phyloP scores from a whole-genome alignment of 2,888 invertebrate genomes.

The Eristalis intricaria region DNA sequence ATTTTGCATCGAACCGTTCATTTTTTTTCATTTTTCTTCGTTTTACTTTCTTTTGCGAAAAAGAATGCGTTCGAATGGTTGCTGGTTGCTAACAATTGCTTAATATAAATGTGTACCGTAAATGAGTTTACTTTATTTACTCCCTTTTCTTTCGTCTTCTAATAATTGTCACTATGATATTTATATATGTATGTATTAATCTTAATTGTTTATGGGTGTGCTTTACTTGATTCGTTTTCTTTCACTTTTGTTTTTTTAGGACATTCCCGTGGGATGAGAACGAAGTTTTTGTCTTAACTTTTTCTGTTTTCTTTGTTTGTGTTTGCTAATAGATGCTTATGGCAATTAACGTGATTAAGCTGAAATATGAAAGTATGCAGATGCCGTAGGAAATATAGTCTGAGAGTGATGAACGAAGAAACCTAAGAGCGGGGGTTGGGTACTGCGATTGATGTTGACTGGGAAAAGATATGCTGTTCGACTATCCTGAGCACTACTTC shows the following conservation, averaged over 20 bases:
- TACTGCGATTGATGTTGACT: not conserved
- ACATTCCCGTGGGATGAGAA: not conserved
- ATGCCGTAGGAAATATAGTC: not conserved
- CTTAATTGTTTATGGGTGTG: slow-evolving; percentile 29
- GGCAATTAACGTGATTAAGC: not conserved
- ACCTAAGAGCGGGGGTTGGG: not conserved
- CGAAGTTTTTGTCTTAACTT: not conserved
- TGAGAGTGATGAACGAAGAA: not conserved
- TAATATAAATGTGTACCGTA: slow-evolving; percentile 10
- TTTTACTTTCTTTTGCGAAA: slow-evolving; percentile 20
- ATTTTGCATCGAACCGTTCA: not conserved
- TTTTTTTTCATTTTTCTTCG: not conserved
- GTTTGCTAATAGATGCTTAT: not conserved
- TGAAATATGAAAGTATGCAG: not conserved
- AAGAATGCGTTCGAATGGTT: slow-evolving; percentile 38
- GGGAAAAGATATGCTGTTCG: too few relatives aligned
- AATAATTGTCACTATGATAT: slow-evolving; percentile 67
- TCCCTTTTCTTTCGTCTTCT: slow-evolving; percentile 18
- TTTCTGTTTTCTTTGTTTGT: not conserved
- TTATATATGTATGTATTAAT: slow-evolving; percentile 38
- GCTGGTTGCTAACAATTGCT: slow-evolving; percentile 28
- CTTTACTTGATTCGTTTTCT: slow-evolving; percentile 40
- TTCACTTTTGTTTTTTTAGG: not conserved
- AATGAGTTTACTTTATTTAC: slow-evolving; percentile 18
- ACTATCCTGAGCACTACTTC: too few relatives aligned